These are phyloP conservation scores for Aphelinus atriplicis DNA, from an alignment of 1,140 invertebrate species.

Conservation along the genomic window DNA sequence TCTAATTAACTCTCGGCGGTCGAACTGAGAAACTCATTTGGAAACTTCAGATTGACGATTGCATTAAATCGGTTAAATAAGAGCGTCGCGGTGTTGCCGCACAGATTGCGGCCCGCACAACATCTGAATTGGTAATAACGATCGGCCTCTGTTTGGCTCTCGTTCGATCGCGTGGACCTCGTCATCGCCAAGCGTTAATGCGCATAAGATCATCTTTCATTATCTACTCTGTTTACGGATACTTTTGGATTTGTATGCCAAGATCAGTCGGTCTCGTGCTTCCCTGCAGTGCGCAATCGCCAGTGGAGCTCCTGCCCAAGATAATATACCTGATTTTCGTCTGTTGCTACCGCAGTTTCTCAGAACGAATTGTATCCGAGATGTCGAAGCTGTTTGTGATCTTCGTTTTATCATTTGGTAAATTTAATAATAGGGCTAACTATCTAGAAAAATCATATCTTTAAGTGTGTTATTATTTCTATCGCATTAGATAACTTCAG, in stretches of 20 bases:
- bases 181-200: not conserved
- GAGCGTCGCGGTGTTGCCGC: no score
- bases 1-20: not conserved
- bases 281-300: not conserved
- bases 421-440: not conserved
- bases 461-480: no score
- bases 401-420: constrained; percentile 6
- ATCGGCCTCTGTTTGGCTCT: not conserved
- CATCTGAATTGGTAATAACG: constrained; percentile 32
- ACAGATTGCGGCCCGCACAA: no score
- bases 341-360: not conserved
- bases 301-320: not conserved
- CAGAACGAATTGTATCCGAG: not conserved
- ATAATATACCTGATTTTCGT: not conserved
- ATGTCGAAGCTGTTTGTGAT: constrained; percentile 15
- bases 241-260: constrained; percentile 8
- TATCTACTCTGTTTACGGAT: constrained; percentile 3
- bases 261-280: constrained; percentile 7
- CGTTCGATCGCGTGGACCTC: not conserved
- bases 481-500: no score
- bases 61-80: not conserved
- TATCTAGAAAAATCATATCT: no score
- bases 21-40: not conserved
- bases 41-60: not conserved
- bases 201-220: constrained; percentile 9